Evolutionary conservation across 2,888 invertebrate genomes (phyloP), one percentile per base, ranked within the genome.

Genomic region (Exephanes ischioxanthus): DNA sequence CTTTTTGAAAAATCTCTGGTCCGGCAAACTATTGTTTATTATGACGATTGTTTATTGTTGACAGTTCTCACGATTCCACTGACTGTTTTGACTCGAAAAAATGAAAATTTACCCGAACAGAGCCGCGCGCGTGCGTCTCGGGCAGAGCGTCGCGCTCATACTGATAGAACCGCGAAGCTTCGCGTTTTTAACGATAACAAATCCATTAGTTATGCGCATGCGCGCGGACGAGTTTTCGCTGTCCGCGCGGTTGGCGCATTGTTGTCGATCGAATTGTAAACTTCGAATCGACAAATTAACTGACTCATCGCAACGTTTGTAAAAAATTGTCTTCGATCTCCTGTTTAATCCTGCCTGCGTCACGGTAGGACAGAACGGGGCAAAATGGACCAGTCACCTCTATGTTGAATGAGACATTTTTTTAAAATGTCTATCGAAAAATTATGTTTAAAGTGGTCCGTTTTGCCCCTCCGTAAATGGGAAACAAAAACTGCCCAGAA

Each of bases 101-200:
- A 30, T 58, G 14, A 33, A 61, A 68, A 19, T 83, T 83, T 33
- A 77, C 63, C 80, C 83, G 83, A 45, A 83, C 76, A 61, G 81
- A 85, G 82, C 77, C 78, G 79, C 86, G 76, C 83, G 83, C 80
- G 78, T 26, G 77, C 68, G 71, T 86, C 76, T 51, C 82, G 81
- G 89, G 86, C 85, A 89, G 90, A 89, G 89, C 85, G 90, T 91
- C 88, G 87, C 89, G 82, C 88, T 88, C 89, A 88, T 80, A 92
- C 92, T 92, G 92, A 89, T 87, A 88, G 87, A 83, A 78, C 83
- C 70, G 80, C 84, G 86, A 82, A 87, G 79, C 84, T 81, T 89
- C 76, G 83, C 84, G 72, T 91, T 91, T 90, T 89, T 71, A 86
- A 87, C 87, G 83, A 85, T 87, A 85, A 85, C 85, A 88, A 87